Evolutionary conservation across 64 coral and sea anemone species (phyloP), one percentile per base, ranked within the genome.

Genomic region (Porites australiensis): DNA sequence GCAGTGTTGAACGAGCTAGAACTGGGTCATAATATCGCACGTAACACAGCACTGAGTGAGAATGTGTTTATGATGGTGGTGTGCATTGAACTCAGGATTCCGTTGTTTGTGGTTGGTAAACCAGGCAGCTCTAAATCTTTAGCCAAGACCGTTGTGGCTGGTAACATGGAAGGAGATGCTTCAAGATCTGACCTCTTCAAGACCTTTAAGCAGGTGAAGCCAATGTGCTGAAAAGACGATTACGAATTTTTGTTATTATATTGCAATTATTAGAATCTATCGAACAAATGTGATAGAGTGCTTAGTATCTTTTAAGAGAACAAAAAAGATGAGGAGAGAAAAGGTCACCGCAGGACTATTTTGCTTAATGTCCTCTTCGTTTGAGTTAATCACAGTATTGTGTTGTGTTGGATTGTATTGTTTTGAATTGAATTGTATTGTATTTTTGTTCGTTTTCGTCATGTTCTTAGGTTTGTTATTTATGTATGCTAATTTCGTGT

Each of bases 41-140:
- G 89, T 66, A 98, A 98, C 79, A 95, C 64, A 22, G 96, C 96
- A 0, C 71, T 98, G 44, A 95, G 89, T 37, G 92, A 98, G 72
- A 98, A 98, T 27, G 92, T 95, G 16, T 95, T 95, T 44, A 95
- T 95, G 94, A 95, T 95, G 94, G 94, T 90, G 37, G 89, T 95
- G 4, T 95, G 94, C 70, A 87, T 90, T 50, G 89, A 95, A 79
- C 92, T 94, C 62, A 82, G 96, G 78, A 98, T 94, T 44, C 88
- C 93, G 45, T 44, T 96, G 21, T 96, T 96, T 69, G 90, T 96
- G 15, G 79, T 95, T 50, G 94, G 94, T 18, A 95, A 95, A 72
- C 94, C 94, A 49, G 94, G 94, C 13, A 96, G 95, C 66, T 96
- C 95, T 0, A 96, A 96, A 52, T 96, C 95, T 14, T 62, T 96